Evolutionary conservation across 2,888 invertebrate genomes (phyloP).

Genomic region (Lepidocyrtinus sp.): DNA sequence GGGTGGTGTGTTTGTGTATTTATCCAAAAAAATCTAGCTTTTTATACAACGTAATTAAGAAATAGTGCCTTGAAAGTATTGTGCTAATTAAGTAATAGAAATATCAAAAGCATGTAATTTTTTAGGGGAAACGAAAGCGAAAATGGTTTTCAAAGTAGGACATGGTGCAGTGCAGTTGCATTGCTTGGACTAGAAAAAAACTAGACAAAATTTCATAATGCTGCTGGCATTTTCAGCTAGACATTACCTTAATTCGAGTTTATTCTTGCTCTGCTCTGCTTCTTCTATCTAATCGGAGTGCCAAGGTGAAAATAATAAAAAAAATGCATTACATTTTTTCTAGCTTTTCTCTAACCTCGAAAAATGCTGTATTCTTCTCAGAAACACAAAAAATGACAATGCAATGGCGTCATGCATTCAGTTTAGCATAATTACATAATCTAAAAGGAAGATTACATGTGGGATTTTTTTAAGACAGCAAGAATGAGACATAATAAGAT

Average conservation of each 20-base stretch:
- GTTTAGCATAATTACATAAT: slow-evolving; percentile 1
- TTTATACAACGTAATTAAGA: no score
- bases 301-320: neutral
- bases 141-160: neutral
- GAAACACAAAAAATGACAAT: slow-evolving; percentile 1
- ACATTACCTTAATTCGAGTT: slow-evolving; percentile 5
- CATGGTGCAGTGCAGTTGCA: neutral
- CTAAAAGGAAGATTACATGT: no score
- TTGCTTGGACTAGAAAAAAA: neutral
- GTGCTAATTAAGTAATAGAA: neutral
- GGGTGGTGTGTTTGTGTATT: no score
- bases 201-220: neutral
- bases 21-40: no score
- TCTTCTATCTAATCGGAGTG: neutral
- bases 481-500: no score
- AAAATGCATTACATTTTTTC: neutral
- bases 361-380: neutral
- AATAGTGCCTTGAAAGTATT: no score
- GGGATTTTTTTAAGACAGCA: no score
- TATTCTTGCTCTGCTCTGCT: neutral
- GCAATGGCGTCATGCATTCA: neutral
- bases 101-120: neutral
- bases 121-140: no score
- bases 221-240: slow-evolving; percentile 2
- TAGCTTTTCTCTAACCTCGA: no score